Evolutionary conservation across 2,797 vertebrate genomes (phyloP), one percentile per base, ranked within the genome.

Genomic region (Austrolebias charrua): DNA sequence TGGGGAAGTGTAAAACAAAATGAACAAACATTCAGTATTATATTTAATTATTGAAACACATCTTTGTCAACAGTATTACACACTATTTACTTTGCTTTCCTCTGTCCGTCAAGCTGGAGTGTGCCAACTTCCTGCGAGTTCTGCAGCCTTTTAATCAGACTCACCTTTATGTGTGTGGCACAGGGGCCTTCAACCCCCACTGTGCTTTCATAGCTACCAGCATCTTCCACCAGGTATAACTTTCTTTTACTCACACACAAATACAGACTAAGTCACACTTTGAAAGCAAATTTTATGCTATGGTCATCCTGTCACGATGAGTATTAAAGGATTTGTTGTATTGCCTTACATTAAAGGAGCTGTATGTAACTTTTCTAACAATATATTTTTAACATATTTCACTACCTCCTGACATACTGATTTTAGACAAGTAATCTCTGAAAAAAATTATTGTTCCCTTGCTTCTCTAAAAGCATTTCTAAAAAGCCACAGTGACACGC

Each of bases 161-260:
- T 49, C 93, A 94, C 72, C 90, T 94, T 57, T 94, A 94, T 4
- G 82, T 92, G 50, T 94, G 93, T 33, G 93, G 93, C 33, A 94
- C 93, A 0, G 93, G 93, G 33, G 93, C 93, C 29, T 94, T 94
- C 76, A 93, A 93, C 78, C 93, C 93, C 10, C 90, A 92, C 66
- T 94, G 93, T 66, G 88, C 91, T 63, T 92, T 90, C 78, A 89
- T 94, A 40, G 80, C 89, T 4, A 92, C 88, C 45, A 76, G 65
- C 49, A 7, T 90, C 57, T 94, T 93, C 71, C 83, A 78, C 47
- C 84, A 83, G 92, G 93, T 94, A 91, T 61, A 15, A 15, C 15
- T 16, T n/a, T n/a, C 15, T 11, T 2, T 50, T 10, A 16, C 44
- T 48, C 20, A 44, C 29, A 55, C 43, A 51, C 20, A 14, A 4